Evolutionary conservation across 1,140 invertebrate species (phyloP).

Genomic region (Macrosteles quadrilineatus): DNA sequence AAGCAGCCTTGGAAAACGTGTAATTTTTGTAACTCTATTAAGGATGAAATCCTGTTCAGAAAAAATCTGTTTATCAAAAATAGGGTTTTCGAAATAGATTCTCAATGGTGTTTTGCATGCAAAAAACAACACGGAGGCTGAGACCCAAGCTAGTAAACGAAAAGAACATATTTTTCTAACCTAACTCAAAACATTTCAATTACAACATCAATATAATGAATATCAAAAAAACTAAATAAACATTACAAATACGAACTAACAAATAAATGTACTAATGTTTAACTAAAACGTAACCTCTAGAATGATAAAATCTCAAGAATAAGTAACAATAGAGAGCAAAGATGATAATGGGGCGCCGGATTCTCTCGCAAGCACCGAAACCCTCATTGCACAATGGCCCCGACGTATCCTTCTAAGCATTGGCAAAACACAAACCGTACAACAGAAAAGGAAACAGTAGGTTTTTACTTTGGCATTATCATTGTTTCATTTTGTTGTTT

Average conservation of each 20-base stretch:
- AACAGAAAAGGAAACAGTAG: too few species aligned
- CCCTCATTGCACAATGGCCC: constrained; percentile 3
- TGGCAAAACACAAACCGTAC: too few species aligned
- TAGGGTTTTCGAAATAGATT: neutral
- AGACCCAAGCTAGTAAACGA: neutral
- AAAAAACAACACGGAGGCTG: too few species aligned
- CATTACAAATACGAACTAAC: constrained; percentile 19
- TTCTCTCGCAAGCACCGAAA: too few species aligned
- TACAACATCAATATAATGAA: constrained; percentile 2
- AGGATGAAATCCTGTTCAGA: too few species aligned
- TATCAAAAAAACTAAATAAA: constrained; percentile 27
- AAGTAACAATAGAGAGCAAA: constrained; percentile 19
- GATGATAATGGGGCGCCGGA: neutral
- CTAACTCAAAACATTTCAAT: neutral
- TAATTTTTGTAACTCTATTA: too few species aligned
- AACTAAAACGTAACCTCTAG: constrained; percentile 17
- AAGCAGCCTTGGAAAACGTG: too few species aligned
- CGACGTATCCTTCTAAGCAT: too few species aligned
- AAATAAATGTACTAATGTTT: constrained; percentile 7
- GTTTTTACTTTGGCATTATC: too few species aligned
- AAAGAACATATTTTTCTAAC: neutral
- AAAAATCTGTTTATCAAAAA: too few species aligned
- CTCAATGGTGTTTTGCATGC: neutral
- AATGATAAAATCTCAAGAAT: constrained; percentile 13
- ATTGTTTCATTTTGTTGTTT: too few species aligned